These are phyloP conservation scores for Zaprionus bogoriensis DNA, from an alignment of 2,888 invertebrate genomes.

Conservation along the genomic window DNA sequence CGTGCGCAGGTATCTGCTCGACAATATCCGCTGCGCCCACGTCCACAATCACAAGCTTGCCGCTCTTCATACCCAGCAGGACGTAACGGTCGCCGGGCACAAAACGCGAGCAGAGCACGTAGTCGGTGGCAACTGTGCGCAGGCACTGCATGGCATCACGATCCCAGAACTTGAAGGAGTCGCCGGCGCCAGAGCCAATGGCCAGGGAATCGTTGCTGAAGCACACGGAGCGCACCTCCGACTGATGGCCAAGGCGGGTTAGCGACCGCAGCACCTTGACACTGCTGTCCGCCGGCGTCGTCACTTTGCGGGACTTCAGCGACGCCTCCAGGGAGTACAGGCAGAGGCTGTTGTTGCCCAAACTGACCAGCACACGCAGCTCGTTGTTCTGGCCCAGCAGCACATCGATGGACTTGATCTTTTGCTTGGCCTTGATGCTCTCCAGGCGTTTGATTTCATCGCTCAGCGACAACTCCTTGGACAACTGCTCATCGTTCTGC, in stretches of 20 bases:
- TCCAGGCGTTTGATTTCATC: conserved; percentile 90
- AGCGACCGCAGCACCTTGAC: conserved; percentile 86
- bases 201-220: conserved; percentile 96
- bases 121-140: conserved; percentile 87
- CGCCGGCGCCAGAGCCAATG: conserved; percentile 92
- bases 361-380: conserved; percentile 86
- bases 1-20: conserved; percentile 92
- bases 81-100: conserved; percentile 95
- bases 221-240: conserved; percentile 92
- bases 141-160: conserved; percentile 87
- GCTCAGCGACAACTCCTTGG: conserved; percentile 84
- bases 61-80: conserved; percentile 93
- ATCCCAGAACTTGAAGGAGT: conserved; percentile 97
- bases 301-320: conserved; percentile 83
- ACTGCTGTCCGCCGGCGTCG: conserved; percentile 81
- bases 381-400: conserved; percentile 89
- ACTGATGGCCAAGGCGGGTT: conserved; percentile 91
- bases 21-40: conserved; percentile 91
- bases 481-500: conserved; percentile 37
- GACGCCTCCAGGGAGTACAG: conserved; percentile 85
- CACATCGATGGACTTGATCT: conserved; percentile 88
- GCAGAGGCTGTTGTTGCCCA: conserved; percentile 90
- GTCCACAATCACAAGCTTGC: conserved; percentile 92
- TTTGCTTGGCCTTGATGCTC: conserved; percentile 86
- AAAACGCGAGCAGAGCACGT: conserved; percentile 89